Percentiles rank a stretch among this genome's conserved stretches.
These are phyloP conservation scores for Apaloderma vittatum DNA, from an alignment of 2,113 vertebrate species.

Conservation along the genomic window DNA sequence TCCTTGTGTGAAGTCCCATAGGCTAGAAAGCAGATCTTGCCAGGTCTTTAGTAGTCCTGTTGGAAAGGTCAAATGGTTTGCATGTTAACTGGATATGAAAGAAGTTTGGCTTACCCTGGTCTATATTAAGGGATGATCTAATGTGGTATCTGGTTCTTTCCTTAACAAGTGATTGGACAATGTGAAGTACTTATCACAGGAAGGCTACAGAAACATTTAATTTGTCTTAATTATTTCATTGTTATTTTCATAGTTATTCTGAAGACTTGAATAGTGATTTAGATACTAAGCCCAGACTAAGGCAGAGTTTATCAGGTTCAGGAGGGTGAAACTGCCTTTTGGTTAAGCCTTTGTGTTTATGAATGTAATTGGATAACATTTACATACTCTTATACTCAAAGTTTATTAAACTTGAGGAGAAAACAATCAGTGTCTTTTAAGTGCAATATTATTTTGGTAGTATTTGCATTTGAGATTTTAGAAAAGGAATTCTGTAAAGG, in stretches of 20 bases:
- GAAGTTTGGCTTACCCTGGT: constrained; percentile 22
- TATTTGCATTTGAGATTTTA: neutral
- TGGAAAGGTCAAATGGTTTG: constrained; percentile 67
- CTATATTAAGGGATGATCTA: constrained; percentile 57
- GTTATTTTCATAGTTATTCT: neutral
- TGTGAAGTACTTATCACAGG: neutral
- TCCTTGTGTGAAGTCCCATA: neutral
- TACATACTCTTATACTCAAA: neutral
- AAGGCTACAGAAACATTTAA: neutral
- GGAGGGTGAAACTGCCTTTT: neutral
- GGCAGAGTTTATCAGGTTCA: neutral
- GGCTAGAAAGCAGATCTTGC: constrained; percentile 2
- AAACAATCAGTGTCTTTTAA: neutral
- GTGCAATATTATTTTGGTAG: neutral
- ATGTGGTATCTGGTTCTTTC: neutral
- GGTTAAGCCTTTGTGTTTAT: neutral
- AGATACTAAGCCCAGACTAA: neutral
- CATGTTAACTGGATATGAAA: constrained; percentile 43
- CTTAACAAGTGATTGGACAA: neutral
- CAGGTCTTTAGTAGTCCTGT: constrained; percentile 13
- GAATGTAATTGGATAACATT: neutral
- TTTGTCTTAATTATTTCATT: neutral
- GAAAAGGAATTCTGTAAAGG: neutral
- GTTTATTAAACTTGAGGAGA: neutral
- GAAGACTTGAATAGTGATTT: neutral